Conservation (phyloP, 1,140 invertebrate species). For the Drosophila varians region DNA sequence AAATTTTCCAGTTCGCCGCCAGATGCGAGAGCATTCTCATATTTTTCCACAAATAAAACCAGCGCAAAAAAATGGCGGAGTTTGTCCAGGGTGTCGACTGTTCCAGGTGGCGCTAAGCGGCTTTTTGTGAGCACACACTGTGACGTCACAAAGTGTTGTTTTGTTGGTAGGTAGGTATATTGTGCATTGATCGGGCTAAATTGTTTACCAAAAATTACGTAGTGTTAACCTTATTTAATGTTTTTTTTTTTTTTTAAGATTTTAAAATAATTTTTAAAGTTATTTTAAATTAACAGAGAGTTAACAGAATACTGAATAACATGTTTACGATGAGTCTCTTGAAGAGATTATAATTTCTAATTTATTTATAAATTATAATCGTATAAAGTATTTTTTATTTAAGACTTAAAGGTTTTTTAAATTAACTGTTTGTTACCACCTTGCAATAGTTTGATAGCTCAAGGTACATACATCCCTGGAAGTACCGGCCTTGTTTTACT, state of each 20-base stretch:
- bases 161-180: neutral
- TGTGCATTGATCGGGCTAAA: no score
- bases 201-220: no score
- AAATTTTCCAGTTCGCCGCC: conserved; percentile 26
- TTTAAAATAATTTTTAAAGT: no score
- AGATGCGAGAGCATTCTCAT: conserved; percentile 43
- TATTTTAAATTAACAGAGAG: neutral
- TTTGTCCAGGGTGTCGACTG: conserved; percentile 14
- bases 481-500: neutral
- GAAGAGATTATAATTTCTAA: no score
- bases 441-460: neutral
- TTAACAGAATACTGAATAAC: no score
- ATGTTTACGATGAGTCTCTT: no score
- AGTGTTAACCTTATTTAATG: no score
- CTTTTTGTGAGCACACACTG: neutral
- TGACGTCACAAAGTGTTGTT: conserved; percentile 11
- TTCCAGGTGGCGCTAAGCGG: conserved; percentile 3
- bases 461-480: neutral
- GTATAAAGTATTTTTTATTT: neutral
- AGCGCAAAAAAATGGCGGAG: conserved; percentile 72
- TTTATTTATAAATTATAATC: no score
- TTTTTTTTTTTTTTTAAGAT: neutral
- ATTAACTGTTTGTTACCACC: neutral
- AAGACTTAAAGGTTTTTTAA: neutral
- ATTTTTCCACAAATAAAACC: conserved; percentile 52